Evolutionary conservation across 2,888 invertebrate genomes (phyloP).

Genomic region (Cylindroiulus punctatus): DNA sequence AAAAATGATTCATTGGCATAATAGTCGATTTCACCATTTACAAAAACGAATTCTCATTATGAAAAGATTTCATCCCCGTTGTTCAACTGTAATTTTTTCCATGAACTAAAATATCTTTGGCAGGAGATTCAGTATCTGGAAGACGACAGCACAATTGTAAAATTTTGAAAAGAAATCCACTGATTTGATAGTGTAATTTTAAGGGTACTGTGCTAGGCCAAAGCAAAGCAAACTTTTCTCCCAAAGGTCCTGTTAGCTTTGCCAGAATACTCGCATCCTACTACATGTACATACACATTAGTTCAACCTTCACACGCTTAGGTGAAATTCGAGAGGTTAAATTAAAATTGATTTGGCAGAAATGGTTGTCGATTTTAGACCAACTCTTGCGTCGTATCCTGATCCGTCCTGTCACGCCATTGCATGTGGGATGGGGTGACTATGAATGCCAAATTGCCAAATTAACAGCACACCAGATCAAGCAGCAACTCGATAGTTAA

Average conservation of each 20-base stretch:
- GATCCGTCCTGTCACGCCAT: slow-evolving; percentile 18
- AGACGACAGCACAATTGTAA: too few relatives aligned
- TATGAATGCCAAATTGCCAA: not conserved
- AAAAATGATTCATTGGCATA: too few relatives aligned
- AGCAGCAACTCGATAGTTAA: not conserved
- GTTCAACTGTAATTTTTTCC: too few relatives aligned
- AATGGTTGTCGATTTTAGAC: not conserved
- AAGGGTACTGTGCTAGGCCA: too few relatives aligned
- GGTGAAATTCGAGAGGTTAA: not conserved
- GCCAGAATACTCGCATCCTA: not conserved
- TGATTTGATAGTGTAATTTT: too few relatives aligned
- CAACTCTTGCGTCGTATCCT: not conserved
- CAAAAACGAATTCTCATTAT: too few relatives aligned
- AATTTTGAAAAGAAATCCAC: too few relatives aligned
- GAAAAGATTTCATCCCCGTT: too few relatives aligned
- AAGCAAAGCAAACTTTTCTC: too few relatives aligned
- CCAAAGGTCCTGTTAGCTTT: not conserved
- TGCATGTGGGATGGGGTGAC: not conserved
- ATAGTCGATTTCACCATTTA: too few relatives aligned
- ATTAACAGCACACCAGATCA: not conserved
- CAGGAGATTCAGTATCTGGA: too few relatives aligned
- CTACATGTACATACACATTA: not conserved
- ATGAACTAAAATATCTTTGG: too few relatives aligned
- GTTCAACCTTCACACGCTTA: not conserved
- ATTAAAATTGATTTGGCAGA: not conserved